These are phyloP conservation scores for Hyposmocoma kahamanoa DNA, from an alignment of 1,140 invertebrate genomes.

Conservation along the genomic window DNA sequence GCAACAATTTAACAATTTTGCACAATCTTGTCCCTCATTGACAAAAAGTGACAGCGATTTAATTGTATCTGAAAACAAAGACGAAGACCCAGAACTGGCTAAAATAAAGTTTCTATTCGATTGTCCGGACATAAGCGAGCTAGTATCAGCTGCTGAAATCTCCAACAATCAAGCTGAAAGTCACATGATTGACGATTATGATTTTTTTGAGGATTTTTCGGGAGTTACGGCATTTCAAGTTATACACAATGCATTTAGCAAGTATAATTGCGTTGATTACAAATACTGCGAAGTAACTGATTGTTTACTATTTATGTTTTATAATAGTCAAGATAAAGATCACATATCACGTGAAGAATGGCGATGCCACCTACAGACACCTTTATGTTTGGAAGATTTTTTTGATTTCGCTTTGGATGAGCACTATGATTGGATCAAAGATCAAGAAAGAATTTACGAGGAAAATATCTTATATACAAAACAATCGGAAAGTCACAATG, in stretches of 20 bases:
- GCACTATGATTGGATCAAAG: slow-evolving; percentile 67
- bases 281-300: slow-evolving; percentile 64
- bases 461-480: slow-evolving; percentile 27
- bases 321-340: slow-evolving; percentile 49
- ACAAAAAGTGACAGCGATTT: slow-evolving; percentile 19
- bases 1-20: slow-evolving; percentile 18
- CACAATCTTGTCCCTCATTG: slow-evolving; percentile 32
- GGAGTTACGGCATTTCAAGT: slow-evolving; percentile 38
- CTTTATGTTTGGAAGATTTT: slow-evolving; percentile 73
- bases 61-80: slow-evolving; percentile 12
- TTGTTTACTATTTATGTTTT: slow-evolving; percentile 54
- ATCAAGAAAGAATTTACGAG: slow-evolving; percentile 57
- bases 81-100: slow-evolving; percentile 21
- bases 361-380: slow-evolving; percentile 64
- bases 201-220: slow-evolving; percentile 65
- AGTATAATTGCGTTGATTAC: slow-evolving; percentile 62
- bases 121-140: slow-evolving; percentile 57
- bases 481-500: slow-evolving; percentile 33
- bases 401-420: slow-evolving; percentile 72
- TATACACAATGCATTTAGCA: slow-evolving; percentile 49
- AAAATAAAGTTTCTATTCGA: slow-evolving; percentile 46
- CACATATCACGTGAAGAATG: slow-evolving; percentile 47
- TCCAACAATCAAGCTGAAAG: slow-evolving; percentile 31
- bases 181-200: slow-evolving; percentile 53
- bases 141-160: slow-evolving; percentile 55